Base-by-base conservation (phyloP, 2,797 vertebrate species). In the Octomys mimax region DNA sequence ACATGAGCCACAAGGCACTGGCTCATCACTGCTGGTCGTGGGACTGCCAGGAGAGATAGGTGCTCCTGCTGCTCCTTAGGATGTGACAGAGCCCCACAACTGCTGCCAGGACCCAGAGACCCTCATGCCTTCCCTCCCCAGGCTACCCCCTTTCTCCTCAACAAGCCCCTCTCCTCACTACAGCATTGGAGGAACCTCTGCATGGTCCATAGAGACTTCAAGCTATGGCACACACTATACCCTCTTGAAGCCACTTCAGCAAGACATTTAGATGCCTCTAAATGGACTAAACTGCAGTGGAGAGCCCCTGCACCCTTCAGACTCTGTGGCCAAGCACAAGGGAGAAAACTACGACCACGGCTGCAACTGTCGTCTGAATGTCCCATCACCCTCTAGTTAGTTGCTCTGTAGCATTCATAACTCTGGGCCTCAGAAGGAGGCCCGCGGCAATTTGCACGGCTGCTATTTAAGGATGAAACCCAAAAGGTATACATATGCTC, bases 21-120 rank as follows among this genome's bases (percentile, higher is more conserved):
- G 87, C 83, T 91, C 81, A 86, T 62, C 82, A 26, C 36, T 78
- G 93, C 92, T 92, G 78, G 5, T 0, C 14, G n/a, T 5, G 4
- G 66, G 87, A 26, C 11, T 92, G 96, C 96, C 96, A 91, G 85
- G 31, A 80, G 79, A 96, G 52, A 93, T 96, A 97, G 97, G 92
- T 97, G 96, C 91, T 95, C 89, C 92, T 49, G 87, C 92, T 80
- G 89, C 68, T 89, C 33, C 91, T 87, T 57, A 49, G 31, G 52
- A 86, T 21, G 52, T 83, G 91, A 59, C 14, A 7, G 49, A 49
- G 57, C 82, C 73, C 84, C 26, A 22, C 2, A 91, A 88, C 26
- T 8, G 21, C 84, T 70, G 57, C 89, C 89, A 88, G 81, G 83
- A 62, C 81, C 26, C n/a, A 36, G 9, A 42, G 62, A 5, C 31